Base-by-base conservation (phyloP, 2,113 vertebrate genomes). In the Suricata suricatta region DNA sequence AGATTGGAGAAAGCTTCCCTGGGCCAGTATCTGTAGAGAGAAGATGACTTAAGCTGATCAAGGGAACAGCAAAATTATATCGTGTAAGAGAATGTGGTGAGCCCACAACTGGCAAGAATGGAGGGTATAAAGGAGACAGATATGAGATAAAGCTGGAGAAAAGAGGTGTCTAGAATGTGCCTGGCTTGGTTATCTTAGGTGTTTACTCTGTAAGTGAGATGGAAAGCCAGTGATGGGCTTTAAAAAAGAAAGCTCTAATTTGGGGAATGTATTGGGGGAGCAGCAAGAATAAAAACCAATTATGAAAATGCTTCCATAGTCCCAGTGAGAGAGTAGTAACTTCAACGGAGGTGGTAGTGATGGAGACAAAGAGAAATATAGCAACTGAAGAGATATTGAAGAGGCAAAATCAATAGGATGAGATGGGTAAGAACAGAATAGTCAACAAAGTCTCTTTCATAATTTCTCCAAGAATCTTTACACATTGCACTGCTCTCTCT, bases 201-300 rank as follows among this genome's bases (percentile, higher is more conserved):
- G 35, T 82, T 91, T 95, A 74, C 76, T 96, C 74, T 96, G 85
- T 81, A 90, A 84, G 11, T 16, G 63, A 80, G 84, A 63, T 66
- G 25, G 41, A 95, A 85, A 90, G 38, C 71, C 83, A 85, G 5
- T 74, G 50, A 81, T 76, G 29, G 29, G 33, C 57, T 87, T 96
- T 92, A 66, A 71, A 47, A 96, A 93, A n/a, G 64, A 21, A 87
- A 12, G 25, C 23, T 92, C 41, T 84, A 68, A 72, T 79, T 90
- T 66, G 82, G 72, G 93, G 81, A 85, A 91, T 89, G 66, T 85
- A 90, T 66, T 93, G 52, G 81, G 13, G 16, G 47, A 81, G 85
- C 14, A 95, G 38, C 10, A 90, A 85, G 88, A 97, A 94, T 81
- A 33, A 31, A 96, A 93, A 81, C 54, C 84, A 84, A 90, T 96